Evolutionary conservation across 1,140 invertebrate genomes (phyloP).

Genomic region (Papilio polytes): DNA sequence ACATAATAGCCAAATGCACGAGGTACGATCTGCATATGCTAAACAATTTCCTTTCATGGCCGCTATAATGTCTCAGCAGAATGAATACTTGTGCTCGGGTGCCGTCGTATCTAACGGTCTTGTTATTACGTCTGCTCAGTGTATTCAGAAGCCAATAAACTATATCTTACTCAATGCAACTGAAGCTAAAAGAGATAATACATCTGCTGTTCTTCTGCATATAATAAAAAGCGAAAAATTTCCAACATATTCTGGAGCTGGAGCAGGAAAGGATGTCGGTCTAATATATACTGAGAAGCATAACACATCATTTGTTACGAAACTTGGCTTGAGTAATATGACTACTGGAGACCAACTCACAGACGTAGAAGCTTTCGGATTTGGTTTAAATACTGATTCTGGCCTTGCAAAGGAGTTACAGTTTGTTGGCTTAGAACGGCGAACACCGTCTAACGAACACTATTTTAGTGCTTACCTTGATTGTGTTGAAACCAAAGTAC

Average conservation of each 20-base stretch:
- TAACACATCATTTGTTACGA: conserved; percentile 63
- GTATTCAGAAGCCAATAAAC: conserved; percentile 56
- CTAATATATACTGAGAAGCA: conserved; percentile 70
- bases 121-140: conserved; percentile 70
- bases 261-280: conserved; percentile 65
- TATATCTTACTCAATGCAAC: conserved; percentile 69
- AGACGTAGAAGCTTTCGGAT: conserved; percentile 68
- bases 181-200: conserved; percentile 61
- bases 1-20: conserved; percentile 67
- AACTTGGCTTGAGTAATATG: conserved; percentile 66
- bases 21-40: conserved; percentile 56
- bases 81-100: conserved; percentile 74
- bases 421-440: conserved; percentile 66
- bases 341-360: conserved; percentile 50
- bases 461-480: conserved; percentile 61
- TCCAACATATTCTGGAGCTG: conserved; percentile 61
- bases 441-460: conserved; percentile 47
- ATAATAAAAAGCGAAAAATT: conserved; percentile 71
- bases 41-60: conserved; percentile 75
- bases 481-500: conserved; percentile 71
- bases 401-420: conserved; percentile 64
- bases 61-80: conserved; percentile 68
- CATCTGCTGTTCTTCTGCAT: conserved; percentile 54
- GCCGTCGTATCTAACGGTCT: conserved; percentile 68
- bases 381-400: conserved; percentile 69